A percentile compares a stretch with the other conserved stretches of the same genome.
Evolutionary conservation across 2,797 vertebrate genomes (phyloP).

Genomic region (Oreonectes daqikongensis): DNA sequence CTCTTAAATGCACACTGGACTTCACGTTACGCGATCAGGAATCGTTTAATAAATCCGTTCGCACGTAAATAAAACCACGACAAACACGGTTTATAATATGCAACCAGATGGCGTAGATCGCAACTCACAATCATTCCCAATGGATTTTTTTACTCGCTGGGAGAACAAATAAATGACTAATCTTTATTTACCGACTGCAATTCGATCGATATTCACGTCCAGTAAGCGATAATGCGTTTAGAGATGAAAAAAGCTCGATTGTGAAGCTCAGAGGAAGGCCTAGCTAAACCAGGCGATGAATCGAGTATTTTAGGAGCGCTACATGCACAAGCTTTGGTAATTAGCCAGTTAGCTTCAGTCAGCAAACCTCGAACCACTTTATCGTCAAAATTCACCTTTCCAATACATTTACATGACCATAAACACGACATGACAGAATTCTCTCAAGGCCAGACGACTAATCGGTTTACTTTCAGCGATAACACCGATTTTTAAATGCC

Average conservation of each 20-base stretch:
- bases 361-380: not conserved
- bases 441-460: too few relatives aligned
- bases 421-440: not conserved
- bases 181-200: constrained; percentile 32
- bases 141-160: not conserved
- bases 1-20: constrained; percentile 21
- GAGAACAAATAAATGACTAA: constrained; percentile 10
- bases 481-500: not conserved
- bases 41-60: not conserved
- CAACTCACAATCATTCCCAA: not conserved
- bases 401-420: not conserved
- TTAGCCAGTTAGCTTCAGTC: constrained; percentile 36
- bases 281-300: constrained; percentile 7
- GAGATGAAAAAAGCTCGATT: not conserved
- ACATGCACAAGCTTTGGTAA: constrained; percentile 4
- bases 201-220: constrained; percentile 26
- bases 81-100: not conserved
- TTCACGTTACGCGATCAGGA: not conserved
- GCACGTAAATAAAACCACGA: too few relatives aligned
- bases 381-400: not conserved
- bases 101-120: not conserved
- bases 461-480: not conserved
- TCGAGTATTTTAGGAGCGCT: constrained; percentile 19
- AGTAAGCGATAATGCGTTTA: not conserved
- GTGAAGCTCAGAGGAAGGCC: constrained; percentile 32